Evolutionary conservation across 1,140 invertebrate genomes (phyloP).

Genomic region (Drosophila lacteicornis): DNA sequence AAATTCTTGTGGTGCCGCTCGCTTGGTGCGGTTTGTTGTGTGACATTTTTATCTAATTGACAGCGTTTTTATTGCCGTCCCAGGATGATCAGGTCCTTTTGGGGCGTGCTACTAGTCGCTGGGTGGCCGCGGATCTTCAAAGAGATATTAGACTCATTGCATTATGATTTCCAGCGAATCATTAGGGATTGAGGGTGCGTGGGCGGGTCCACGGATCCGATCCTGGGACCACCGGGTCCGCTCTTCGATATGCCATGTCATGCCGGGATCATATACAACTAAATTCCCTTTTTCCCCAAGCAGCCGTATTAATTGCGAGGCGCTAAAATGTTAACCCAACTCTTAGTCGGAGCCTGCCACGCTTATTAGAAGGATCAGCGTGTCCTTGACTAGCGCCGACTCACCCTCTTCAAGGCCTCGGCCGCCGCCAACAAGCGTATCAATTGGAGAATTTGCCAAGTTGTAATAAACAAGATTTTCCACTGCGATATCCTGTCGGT

Average conservation of each 20-base stretch:
- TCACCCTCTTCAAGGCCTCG: conserved; percentile 21
- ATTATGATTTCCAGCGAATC: conserved; percentile 74
- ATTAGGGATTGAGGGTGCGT: conserved; percentile 55
- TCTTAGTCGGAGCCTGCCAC: conserved; percentile 68
- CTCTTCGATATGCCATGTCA: conserved; percentile 53
- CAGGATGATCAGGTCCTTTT: conserved; percentile 30
- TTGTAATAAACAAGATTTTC: conserved; percentile 83
- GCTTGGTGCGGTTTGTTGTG: conserved; percentile 81
- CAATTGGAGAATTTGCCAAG: conserved; percentile 80
- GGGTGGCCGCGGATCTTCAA: conserved; percentile 57
- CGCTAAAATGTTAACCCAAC: conserved; percentile 65
- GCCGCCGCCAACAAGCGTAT: conserved; percentile 38
- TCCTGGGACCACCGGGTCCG: conserved; percentile 56
- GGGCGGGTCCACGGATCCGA: conserved; percentile 9
- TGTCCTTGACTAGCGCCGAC: conserved; percentile 71
- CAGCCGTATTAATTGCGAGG: conserved; percentile 59
- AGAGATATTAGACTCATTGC: conserved; percentile 43
- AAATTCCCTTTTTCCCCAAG: conserved; percentile 41
- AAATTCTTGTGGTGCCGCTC: conserved; percentile 61
- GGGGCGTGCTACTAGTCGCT: conserved; percentile 71
- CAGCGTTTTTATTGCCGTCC: conserved; percentile 71
- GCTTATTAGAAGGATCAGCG: conserved; percentile 71
- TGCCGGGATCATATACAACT: conserved; percentile 56
- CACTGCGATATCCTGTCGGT: conserved; percentile 72
- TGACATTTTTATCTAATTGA: conserved; percentile 85